Conservation (phyloP, 2,888 invertebrate genomes). For the Miltochrista miniata region DNA sequence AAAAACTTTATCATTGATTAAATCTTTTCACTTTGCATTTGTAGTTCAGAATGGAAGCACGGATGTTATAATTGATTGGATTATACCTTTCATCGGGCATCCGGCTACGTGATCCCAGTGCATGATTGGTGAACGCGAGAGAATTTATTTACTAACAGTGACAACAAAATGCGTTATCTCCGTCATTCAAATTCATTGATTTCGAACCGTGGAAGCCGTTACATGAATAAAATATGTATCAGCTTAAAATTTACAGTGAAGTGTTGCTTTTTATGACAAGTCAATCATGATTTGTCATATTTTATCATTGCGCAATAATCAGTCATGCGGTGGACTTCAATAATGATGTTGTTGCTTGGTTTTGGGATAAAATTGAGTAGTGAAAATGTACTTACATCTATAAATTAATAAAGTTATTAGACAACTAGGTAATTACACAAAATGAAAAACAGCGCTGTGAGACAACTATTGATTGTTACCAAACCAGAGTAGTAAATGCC, state of each 20-base stretch:
- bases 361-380: too few relatives aligned
- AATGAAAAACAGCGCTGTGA: too few relatives aligned
- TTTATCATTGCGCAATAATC: too few relatives aligned
- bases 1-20: too few relatives aligned
- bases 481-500: too few relatives aligned
- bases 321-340: too few relatives aligned
- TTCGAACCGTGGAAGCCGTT: constrained; percentile 42
- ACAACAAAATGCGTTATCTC: constrained; percentile 69
- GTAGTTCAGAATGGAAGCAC: constrained; percentile 62
- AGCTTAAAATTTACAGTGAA: constrained; percentile 49
- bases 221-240: constrained; percentile 62
- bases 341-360: too few relatives aligned
- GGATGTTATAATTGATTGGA: constrained; percentile 77
- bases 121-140: constrained; percentile 65
- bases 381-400: too few relatives aligned
- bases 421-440: too few relatives aligned
- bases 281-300: background rate
- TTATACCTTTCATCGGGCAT: constrained; percentile 69
- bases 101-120: constrained; percentile 69
- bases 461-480: too few relatives aligned
- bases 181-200: constrained; percentile 64
- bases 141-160: constrained; percentile 72
- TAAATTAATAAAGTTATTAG: too few relatives aligned
- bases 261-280: constrained; percentile 26
- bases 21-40: constrained; percentile 64